Base-by-base conservation (phyloP, 2,113 vertebrate species). In the Cebus imitator region DNA sequence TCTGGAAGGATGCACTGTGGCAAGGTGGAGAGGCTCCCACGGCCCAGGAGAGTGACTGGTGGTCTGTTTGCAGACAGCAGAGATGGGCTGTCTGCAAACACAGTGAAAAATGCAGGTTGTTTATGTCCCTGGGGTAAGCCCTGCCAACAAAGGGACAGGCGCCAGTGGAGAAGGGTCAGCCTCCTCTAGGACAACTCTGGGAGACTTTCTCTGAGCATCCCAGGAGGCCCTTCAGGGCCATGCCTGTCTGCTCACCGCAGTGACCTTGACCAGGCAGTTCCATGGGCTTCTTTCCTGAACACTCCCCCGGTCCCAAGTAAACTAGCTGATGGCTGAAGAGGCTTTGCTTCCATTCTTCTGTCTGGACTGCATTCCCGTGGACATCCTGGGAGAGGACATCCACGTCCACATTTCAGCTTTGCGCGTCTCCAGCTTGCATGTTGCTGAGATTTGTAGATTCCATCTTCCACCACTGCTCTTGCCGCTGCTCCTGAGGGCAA, bases 391-490 rank as follows among this genome's bases (percentile, higher is more conserved):
- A 43, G 32, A n/a, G 6, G 1, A 20, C 30, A 27, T 18, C 45
- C 66, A 27, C 20, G 2, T 55, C 40, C n/a, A 52, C 10, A 1
- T 17, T 73, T 70, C n/a, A 12, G 18, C 14, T n/a, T 7, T 64
- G 43, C 9, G 1, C 1, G 12, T 58, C 40, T 27, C 50, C 50
- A 13, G 23, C 35, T 11, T 6, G 50, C 3, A 6, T 8, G 18
- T 12, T 1, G 0, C 8, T 43, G 40, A 6, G 11, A 50, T n/a
- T 21, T 32, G 3, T 2, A 21, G 75, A 23, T 40, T 68, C 17
- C 2, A 1, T 57, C 10, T 7, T 6, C 84, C 17, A n/a, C 12
- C 0, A 2, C 25, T 0, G 5, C 18, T 35, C 37, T n/a, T 17
- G 21, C 27, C 0, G 2, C 27, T 58, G 7, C 50, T 68, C 76